These are phyloP conservation scores for Drosophila borealis DNA, from an alignment of 2,888 invertebrate genomes.

Conservation along the genomic window DNA sequence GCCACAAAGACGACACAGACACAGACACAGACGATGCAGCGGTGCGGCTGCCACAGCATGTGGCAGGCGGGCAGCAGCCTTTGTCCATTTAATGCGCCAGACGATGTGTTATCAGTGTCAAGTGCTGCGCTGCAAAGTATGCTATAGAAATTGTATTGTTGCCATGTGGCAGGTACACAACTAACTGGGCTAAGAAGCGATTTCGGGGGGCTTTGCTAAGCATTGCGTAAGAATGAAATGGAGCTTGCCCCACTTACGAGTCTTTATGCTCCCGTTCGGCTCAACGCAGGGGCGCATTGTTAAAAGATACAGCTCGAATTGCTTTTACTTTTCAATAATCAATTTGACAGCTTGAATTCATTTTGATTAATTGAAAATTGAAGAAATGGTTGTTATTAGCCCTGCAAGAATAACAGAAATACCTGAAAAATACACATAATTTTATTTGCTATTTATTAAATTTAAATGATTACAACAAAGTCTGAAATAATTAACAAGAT, in stretches of 20 bases:
- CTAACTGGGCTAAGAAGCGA: constrained; percentile 42
- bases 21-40: background rate
- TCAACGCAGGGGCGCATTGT: background rate
- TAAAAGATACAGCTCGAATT: background rate
- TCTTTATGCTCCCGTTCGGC: background rate
- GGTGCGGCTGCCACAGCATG: constrained; percentile 1
- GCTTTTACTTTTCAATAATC: constrained; percentile 15
- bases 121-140: constrained; percentile 72
- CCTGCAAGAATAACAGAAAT: no score
- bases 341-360: constrained; percentile 8
- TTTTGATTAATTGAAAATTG: background rate
- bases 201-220: background rate
- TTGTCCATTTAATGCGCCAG: constrained; percentile 76
- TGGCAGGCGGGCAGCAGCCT: constrained; percentile 39
- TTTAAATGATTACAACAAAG: no score
- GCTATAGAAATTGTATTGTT: constrained; percentile 58
- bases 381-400: background rate
- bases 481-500: no score
- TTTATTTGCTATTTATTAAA: no score
- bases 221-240: constrained; percentile 36
- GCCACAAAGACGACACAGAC: constrained; percentile 40
- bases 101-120: constrained; percentile 80
- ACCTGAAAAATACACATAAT: no score
- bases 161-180: constrained; percentile 17
- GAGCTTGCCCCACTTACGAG: constrained; percentile 56